Evolutionary conservation across 2,113 vertebrate genomes (phyloP), one percentile per base, ranked within the genome.

Genomic region (Scophthalmus maximus): DNA sequence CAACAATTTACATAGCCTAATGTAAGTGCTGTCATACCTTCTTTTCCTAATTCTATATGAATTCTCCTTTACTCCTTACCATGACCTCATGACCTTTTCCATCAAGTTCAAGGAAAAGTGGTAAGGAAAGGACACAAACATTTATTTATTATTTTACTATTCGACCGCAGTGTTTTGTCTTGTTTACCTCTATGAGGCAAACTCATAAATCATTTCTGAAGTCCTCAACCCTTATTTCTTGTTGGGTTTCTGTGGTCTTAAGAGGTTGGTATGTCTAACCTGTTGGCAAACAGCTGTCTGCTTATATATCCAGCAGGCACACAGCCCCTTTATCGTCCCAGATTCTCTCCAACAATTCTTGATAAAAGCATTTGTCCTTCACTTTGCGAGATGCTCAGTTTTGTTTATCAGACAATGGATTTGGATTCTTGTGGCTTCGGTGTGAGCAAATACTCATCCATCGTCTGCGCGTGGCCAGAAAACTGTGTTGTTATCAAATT

Each of bases 381-480:
- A n/a, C 18, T n/a, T n/a, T 20, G 18, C 42, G 18, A 17, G 6
- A 46, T 6, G 8, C 32, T 42, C 23, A 5, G 23, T 15, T 60
- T 60, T 42, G 36, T 26, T 61, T 40, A 29, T 26, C 56, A 40
- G 50, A 30, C 46, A 34, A 29, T 60, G 22, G 20, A 59, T 26
- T 8, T 38, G 20, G 20, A 3, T 22, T 57, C 18, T 36, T 15
- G 42, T 46, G 42, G 42, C 42, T 46, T 46, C 4, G 7, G 56
- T 59, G 32, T 20, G 17, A 40, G 20, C 6, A 36, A 36, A 57
- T n/a, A 36, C 15, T 46, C 42, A 46, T 17, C 42, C 42, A 20
- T 18, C 7, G 40, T 17, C 40, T 15, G 40, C 11, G 40, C 11
- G 40, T 18, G 40, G 40, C 40, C 40, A 42, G 17, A n/a, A 46